Conservation (phyloP, 2,888 invertebrate species). For the Panorpa germanica region DNA sequence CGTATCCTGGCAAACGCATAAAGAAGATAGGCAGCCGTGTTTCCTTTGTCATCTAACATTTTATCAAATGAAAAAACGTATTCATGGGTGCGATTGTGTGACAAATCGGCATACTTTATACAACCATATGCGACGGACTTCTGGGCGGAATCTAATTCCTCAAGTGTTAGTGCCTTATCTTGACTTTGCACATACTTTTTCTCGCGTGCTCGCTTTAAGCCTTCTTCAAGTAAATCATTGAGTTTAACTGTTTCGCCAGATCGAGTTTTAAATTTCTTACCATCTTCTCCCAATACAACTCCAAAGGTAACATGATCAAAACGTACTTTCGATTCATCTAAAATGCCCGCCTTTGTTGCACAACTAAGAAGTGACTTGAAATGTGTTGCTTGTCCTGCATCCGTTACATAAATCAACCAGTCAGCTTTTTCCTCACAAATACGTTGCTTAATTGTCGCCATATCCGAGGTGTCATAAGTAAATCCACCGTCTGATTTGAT, state of each 20-base stretch:
- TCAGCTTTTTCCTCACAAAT: constrained; percentile 69
- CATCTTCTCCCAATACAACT: constrained; percentile 94
- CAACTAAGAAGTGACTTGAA: constrained; percentile 48
- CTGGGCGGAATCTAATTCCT: constrained; percentile 68
- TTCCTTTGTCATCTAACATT: constrained; percentile 98
- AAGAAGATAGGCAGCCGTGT: constrained; percentile 93
- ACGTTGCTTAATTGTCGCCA: constrained; percentile 79
- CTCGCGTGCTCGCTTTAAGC: constrained; percentile 57
- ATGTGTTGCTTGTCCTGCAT: constrained; percentile 70
- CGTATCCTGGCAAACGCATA: constrained; percentile 90
- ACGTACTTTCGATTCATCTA: constrained; percentile 39
- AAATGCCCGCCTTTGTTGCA: constrained; percentile 57
- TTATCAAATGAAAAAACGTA: constrained; percentile 98
- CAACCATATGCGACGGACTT: constrained; percentile 94
- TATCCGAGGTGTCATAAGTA: constrained; percentile 96
- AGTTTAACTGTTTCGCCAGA: constrained; percentile 90
- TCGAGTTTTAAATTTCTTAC: constrained; percentile 96
- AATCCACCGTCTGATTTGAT: constrained; percentile 94
- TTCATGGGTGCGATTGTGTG: constrained; percentile 81
- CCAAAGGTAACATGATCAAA: constrained; percentile 92
- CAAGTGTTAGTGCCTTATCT: constrained; percentile 58
- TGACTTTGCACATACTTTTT: constrained; percentile 77
- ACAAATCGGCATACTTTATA: constrained; percentile 94
- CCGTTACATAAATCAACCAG: constrained; percentile 86
- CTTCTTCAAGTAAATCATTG: constrained; percentile 80